phyloP scores from a whole-genome alignment of 2,888 invertebrate species.

The Cyrtodaria siliqua region DNA sequence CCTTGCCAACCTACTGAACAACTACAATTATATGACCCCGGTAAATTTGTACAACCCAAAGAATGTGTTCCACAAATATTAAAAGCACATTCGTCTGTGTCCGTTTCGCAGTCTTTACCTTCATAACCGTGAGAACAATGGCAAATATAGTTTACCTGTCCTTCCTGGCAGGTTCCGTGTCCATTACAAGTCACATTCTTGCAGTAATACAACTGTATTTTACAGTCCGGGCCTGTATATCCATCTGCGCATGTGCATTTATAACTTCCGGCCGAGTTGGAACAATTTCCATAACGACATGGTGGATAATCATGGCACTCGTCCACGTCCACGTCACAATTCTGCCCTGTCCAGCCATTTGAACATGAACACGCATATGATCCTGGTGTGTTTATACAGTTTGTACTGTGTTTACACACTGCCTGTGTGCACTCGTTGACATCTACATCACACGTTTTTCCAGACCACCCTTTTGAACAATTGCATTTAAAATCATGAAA shows the following conservation, averaged over 20 bases:
- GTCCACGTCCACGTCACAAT: conserved; percentile 46
- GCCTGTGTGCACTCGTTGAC: conserved; percentile 68
- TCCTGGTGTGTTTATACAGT: conserved; percentile 50
- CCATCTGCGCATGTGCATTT: conserved; percentile 39
- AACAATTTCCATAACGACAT: conserved; percentile 47
- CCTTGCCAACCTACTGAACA: conserved; percentile 55
- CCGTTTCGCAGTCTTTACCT: conserved; percentile 50
- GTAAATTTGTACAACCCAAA: conserved; percentile 39
- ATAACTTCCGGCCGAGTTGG: conserved; percentile 38
- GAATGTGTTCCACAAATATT: conserved; percentile 37
- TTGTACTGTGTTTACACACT: conserved; percentile 59
- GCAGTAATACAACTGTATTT: conserved; percentile 17
- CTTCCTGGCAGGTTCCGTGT: conserved; percentile 59
- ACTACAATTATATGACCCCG: conserved; percentile 45
- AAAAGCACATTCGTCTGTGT: conserved; percentile 46
- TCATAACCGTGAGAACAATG: conserved; percentile 51
- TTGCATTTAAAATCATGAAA: conserved; percentile 46
- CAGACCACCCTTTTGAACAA: conserved; percentile 47
- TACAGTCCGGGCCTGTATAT: conserved; percentile 38
- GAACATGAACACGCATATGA: conserved; percentile 64
- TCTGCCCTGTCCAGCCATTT: conserved; percentile 47
- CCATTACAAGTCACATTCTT: conserved; percentile 39
- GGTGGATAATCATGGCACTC: conserved; percentile 23
- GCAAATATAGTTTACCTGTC: conserved; percentile 43
- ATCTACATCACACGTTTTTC: conserved; percentile 58